phyloP scores from a whole-genome alignment of 2,113 vertebrate species.

The Drymodes brunneopygia region DNA sequence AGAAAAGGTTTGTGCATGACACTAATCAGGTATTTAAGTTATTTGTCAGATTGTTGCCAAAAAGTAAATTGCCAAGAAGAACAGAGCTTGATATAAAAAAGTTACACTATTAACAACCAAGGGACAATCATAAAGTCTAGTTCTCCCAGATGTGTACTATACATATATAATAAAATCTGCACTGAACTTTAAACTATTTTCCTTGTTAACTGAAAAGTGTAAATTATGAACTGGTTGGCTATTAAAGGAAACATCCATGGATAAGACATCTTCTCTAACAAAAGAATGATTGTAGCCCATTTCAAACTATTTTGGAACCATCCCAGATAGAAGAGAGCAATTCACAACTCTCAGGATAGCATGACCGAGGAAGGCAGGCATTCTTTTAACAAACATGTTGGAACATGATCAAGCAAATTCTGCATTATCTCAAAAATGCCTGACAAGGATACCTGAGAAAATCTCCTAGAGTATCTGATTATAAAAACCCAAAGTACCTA shows the following conservation, averaged over 20 bases:
- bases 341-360: constrained; percentile 7
- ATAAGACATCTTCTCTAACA: constrained; percentile 29
- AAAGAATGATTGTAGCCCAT: constrained; percentile 35
- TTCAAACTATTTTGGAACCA: constrained; percentile 48
- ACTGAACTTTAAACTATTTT: constrained; percentile 21
- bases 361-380: background rate
- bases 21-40: background rate
- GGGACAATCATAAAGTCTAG: background rate
- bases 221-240: constrained; percentile 32
- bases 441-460: constrained; percentile 29
- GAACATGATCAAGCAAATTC: constrained; percentile 44
- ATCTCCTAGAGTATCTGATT: background rate
- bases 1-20: background rate
- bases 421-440: constrained; percentile 18
- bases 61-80: background rate
- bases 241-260: constrained; percentile 18
- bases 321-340: constrained; percentile 11
- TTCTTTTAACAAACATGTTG: constrained; percentile 28
- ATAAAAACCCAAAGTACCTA: background rate
- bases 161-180: background rate
- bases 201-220: constrained; percentile 9
- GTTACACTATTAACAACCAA: background rate
- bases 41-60: background rate
- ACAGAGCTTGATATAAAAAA: background rate
- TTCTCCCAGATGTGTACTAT: background rate